Base-by-base conservation (phyloP, 2,113 vertebrate genomes). In the Rhegmatorhina hoffmannsi region DNA sequence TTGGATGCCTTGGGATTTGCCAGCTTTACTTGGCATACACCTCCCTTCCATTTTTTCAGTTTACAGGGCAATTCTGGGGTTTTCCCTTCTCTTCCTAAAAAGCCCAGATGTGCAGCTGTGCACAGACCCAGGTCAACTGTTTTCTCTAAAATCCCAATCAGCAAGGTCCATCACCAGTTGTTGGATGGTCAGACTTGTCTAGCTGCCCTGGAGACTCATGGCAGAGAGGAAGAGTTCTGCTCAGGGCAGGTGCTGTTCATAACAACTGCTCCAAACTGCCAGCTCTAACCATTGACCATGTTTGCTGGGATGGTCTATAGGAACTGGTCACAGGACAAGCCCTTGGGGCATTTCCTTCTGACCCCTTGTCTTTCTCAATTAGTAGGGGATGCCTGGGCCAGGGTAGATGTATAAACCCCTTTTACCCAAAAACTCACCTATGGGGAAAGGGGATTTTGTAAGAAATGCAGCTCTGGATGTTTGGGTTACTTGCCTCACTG, bases 161-260 rank as follows among this genome's bases (percentile, higher is more conserved):
- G 7, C 17, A 59, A 78, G 20, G 23, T 58, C 55, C 5, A 0
- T 44, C 49, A 68, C 9, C 15, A 36, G 17, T 8, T 77, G 10
- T 38, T 0, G 0, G 55, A 46, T 53, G 21, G 52, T 15, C 62
- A 49, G 4, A 31, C 19, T 69, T 6, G 1, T 53, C n/a, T 36
- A 74, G 13, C 23, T 60, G 21, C 28, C 28, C 49, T 40, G 28
- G 47, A 19, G 13, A 53, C 17, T 63, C 13, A 3, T 4, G 23
- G 16, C 34, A 84, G 69, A 52, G 29, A 26, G 1, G 11, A 70
- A 63, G 52, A n/a, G 36, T 17, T n/a, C 18, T 31, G 15, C 4
- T n/a, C 33, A 56, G 18, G 17, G 17, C 28, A 74, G 17, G 16
- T 0, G 5, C 4, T 73, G 21, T 34, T 59, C 36, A 24, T 43